Conservation (phyloP, 1,140 invertebrate genomes). For the Dryas iulia region DNA sequence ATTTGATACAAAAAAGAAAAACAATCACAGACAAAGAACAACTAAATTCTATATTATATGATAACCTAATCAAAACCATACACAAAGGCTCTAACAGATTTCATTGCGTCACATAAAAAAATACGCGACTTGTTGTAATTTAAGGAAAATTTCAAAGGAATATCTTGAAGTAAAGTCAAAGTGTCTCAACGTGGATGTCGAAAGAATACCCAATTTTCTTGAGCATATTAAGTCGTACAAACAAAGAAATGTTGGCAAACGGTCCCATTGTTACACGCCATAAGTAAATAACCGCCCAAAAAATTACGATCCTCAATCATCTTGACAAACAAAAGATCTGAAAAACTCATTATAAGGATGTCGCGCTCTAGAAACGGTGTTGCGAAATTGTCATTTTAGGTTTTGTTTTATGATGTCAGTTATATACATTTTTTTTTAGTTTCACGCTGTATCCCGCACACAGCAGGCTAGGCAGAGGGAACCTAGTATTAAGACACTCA, state of each 20-base stretch:
- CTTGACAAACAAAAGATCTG: slow-evolving; percentile 18
- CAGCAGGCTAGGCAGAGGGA: too few relatives aligned
- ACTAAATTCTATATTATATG: background rate
- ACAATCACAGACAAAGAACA: too few relatives aligned
- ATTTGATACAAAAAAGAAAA: too few relatives aligned
- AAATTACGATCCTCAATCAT: slow-evolving; percentile 18
- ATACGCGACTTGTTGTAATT: background rate
- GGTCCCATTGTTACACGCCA: slow-evolving; percentile 16
- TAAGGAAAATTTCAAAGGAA: background rate
- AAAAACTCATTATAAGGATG: background rate
- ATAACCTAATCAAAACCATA: background rate
- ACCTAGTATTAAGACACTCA: too few relatives aligned
- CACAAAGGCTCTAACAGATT: background rate
- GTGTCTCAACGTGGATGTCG: background rate
- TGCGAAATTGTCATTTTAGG: background rate
- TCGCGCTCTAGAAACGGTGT: background rate
- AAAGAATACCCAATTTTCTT: background rate
- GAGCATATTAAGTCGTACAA: background rate
- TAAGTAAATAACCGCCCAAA: slow-evolving; percentile 21
- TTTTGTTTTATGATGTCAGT: too few relatives aligned
- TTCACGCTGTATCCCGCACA: too few relatives aligned
- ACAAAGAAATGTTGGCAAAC: slow-evolving; percentile 21
- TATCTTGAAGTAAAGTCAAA: background rate
- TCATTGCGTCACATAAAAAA: background rate
- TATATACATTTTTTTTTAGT: too few relatives aligned